A percentile compares a stretch with the other conserved stretches of the same genome.
These are phyloP conservation scores for Anomalospiza imberbis DNA, from an alignment of 2,797 vertebrate species.

Conservation along the genomic window DNA sequence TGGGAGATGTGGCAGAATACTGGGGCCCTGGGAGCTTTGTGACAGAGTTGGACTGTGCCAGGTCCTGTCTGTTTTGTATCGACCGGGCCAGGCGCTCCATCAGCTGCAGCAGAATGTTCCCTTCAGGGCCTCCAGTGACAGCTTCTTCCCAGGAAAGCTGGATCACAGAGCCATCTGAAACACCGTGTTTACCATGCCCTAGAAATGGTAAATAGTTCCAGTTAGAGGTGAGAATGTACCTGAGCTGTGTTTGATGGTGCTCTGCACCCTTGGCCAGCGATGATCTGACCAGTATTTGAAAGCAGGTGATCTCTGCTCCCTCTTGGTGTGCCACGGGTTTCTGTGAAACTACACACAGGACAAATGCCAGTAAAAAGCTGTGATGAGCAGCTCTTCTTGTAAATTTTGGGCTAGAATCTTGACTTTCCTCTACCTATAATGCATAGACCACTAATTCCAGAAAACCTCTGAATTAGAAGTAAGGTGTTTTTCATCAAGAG, in stretches of 20 bases:
- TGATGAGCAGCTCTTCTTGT: not conserved
- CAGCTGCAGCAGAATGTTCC: not conserved
- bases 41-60: not conserved
- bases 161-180: not conserved
- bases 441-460: not conserved
- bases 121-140: not conserved
- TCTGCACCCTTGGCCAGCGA: not conserved
- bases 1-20: not conserved
- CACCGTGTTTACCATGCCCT: not conserved
- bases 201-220: not conserved
- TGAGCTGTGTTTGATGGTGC: not conserved
- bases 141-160: not conserved
- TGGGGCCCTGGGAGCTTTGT: not conserved
- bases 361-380: not conserved
- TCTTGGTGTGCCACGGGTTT: not conserved
- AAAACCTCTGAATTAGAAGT: not conserved
- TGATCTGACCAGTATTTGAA: not conserved
- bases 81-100: rapidly evolving
- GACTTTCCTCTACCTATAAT: not conserved
- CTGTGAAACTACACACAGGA: not conserved
- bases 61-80: not conserved
- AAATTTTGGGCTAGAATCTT: not conserved
- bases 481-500: not conserved
- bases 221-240: not conserved
- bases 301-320: not conserved